Evolutionary conservation across 2,888 invertebrate species (phyloP).

Genomic region (Chironomus tentans): DNA sequence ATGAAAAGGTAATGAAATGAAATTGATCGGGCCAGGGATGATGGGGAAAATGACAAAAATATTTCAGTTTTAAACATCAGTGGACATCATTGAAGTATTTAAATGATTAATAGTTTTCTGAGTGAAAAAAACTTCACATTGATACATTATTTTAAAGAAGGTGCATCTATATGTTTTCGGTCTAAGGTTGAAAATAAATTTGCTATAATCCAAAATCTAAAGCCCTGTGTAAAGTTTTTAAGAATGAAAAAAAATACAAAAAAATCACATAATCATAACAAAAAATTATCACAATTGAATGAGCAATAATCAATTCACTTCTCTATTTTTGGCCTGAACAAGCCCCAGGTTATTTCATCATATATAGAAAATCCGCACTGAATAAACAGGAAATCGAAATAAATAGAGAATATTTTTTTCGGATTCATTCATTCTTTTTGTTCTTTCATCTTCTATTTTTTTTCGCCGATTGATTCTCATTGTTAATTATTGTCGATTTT

Average conservation of each 20-base stretch:
- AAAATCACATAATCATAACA: conserved; percentile 21
- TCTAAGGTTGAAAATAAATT: too few relatives aligned
- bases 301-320: conserved; percentile 7
- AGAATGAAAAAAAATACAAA: background rate
- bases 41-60: too few relatives aligned
- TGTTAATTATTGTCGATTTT: conserved; percentile 24
- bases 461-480: conserved; percentile 21
- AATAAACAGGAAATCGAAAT: conserved; percentile 24
- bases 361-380: background rate
- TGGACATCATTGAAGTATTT: too few relatives aligned
- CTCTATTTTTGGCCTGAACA: too few relatives aligned
- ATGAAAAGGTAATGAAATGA: background rate
- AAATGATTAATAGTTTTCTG: too few relatives aligned
- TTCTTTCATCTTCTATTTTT: conserved; percentile 9
- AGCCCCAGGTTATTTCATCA: background rate
- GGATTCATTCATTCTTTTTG: background rate
- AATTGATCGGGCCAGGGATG: conserved; percentile 7
- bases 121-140: too few relatives aligned
- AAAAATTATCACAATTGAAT: conserved; percentile 18
- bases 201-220: background rate
- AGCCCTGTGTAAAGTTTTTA: background rate
- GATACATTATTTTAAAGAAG: too few relatives aligned
- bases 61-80: background rate
- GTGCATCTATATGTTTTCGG: too few relatives aligned
- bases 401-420: conserved; percentile 10